Percentiles rank a stretch among this genome's conserved stretches.
phyloP scores from a whole-genome alignment of 1,140 invertebrate species.

The Muscidifurax raptorellus region DNA sequence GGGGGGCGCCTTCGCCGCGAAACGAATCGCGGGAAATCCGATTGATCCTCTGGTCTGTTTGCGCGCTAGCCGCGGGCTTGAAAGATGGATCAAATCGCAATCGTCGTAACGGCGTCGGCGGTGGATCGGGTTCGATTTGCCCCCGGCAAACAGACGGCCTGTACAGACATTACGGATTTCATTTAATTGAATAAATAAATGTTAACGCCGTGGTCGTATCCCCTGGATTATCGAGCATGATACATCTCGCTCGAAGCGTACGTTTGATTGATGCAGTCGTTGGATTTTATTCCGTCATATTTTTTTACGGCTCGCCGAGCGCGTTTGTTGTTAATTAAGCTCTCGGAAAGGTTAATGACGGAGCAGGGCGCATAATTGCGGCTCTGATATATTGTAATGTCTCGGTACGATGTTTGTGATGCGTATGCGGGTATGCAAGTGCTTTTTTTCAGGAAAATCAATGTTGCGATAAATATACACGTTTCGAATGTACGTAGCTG shows the following conservation, averaged over 20 bases:
- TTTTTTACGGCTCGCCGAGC: neutral
- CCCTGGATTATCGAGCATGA: neutral
- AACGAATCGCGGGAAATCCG: slow-evolving; percentile 20
- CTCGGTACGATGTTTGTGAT: neutral
- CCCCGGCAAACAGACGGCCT: neutral
- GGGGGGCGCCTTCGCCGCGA: no score
- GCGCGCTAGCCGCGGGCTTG: neutral
- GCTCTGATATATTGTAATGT: neutral
- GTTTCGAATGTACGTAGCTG: no score
- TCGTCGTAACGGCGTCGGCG: neutral
- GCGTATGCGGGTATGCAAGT: neutral
- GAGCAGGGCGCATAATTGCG: no score
- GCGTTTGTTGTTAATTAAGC: neutral
- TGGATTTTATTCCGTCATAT: neutral
- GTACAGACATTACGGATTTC: neutral
- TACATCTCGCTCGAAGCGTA: neutral
- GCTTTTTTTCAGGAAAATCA: neutral
- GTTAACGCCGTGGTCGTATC: neutral
- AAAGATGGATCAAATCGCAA: slow-evolving; percentile 22
- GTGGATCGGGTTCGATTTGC: slow-evolving; percentile 28
- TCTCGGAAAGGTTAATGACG: neutral
- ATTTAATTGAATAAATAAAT: slow-evolving; percentile 40
- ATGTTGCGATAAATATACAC: no score
- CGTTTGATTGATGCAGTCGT: neutral
- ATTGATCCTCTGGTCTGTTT: slow-evolving; percentile 29